Percentiles rank a stretch among this genome's conserved stretches.
Conservation (phyloP, 2,113 vertebrate species). For the Cygnus buccinator region DNA sequence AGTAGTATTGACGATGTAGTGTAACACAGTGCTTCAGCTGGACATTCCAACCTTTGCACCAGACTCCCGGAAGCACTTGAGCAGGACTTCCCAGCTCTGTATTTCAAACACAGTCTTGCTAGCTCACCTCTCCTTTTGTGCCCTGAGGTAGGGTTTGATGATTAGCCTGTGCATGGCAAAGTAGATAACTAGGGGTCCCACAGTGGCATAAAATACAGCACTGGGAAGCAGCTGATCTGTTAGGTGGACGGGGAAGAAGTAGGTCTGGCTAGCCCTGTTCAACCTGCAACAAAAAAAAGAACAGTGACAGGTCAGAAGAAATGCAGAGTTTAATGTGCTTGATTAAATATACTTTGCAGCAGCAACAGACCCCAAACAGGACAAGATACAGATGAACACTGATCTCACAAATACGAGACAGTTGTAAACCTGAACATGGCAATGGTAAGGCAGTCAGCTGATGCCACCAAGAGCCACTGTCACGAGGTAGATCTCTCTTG, state of each 20-base stretch:
- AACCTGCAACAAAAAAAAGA: slow-evolving; percentile 77
- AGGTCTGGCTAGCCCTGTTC: slow-evolving; percentile 97
- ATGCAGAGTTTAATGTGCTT: neutral
- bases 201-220: slow-evolving; percentile 95
- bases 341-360: neutral
- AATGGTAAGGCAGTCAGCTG: neutral
- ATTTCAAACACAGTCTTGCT: neutral
- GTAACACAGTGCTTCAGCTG: neutral
- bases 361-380: neutral
- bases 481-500: neutral
- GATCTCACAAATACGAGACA: neutral
- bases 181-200: slow-evolving; percentile 92
- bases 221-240: slow-evolving; percentile 98
- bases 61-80: neutral
- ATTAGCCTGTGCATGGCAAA: slow-evolving; percentile 91
- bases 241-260: slow-evolving; percentile 95
- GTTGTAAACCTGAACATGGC: neutral
- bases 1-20: accelerated
- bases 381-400: neutral
- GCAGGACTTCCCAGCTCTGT: neutral
- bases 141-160: slow-evolving; percentile 92
- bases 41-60: neutral
- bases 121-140: slow-evolving; percentile 95
- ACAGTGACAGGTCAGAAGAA: slow-evolving; percentile 11
- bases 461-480: neutral